Conservation (phyloP, 2,888 invertebrate species). For the Neoascia interrupta region DNA sequence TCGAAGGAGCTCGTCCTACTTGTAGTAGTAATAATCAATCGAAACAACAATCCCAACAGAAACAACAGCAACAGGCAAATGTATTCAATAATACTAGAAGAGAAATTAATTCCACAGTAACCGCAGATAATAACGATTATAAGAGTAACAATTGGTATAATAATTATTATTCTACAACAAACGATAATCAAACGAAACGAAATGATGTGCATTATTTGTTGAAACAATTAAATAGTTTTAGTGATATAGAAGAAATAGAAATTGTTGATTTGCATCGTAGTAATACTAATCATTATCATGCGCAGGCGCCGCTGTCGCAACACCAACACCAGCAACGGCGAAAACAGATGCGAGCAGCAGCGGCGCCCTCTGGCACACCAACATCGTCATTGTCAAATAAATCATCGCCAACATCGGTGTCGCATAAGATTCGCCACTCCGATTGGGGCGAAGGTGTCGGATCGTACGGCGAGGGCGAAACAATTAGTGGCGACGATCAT, state of each 20-base stretch:
- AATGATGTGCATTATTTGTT: conserved; percentile 81
- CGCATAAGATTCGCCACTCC: conserved; percentile 76
- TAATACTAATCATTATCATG: conserved; percentile 59
- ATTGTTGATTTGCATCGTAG: conserved; percentile 78
- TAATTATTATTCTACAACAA: conserved; percentile 70
- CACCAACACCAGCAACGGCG: conserved; percentile 42
- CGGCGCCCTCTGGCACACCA: conserved; percentile 56
- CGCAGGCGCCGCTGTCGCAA: conserved; percentile 41
- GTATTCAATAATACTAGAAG: conserved; percentile 61
- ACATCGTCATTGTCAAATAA: conserved; percentile 67
- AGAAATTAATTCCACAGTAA: conserved; percentile 70
- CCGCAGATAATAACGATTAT: conserved; percentile 71
- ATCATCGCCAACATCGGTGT: conserved; percentile 76
- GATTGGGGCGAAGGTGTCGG: conserved; percentile 59
- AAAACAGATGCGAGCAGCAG: conserved; percentile 74
- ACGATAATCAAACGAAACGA: conserved; percentile 80
- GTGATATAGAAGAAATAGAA: conserved; percentile 80
- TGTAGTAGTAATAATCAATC: conserved; percentile 29
- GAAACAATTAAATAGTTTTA: conserved; percentile 81
- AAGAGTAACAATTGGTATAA: conserved; percentile 65
- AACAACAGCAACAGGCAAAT: conserved; percentile 62
- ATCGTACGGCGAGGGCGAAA: conserved; percentile 26
- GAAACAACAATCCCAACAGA: conserved; percentile 66
- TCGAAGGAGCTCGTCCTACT: conserved; percentile 15
- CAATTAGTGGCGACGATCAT: conserved; percentile 36